Evolutionary conservation across 2,113 vertebrate genomes (phyloP).

Genomic region (Microcebus tavaratra): DNA sequence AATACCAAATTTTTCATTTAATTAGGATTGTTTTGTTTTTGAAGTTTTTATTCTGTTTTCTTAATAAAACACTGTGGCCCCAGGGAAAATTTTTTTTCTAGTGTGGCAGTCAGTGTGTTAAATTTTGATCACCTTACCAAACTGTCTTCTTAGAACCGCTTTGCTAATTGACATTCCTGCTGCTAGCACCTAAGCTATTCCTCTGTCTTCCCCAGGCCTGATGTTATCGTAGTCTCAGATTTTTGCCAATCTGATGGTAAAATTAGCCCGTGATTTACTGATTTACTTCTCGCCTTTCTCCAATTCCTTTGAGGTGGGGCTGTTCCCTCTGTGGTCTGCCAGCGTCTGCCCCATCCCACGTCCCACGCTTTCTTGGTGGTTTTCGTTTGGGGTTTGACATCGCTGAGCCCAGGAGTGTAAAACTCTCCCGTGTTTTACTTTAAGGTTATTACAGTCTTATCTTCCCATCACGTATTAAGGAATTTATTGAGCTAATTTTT

Average conservation of each 20-base stretch:
- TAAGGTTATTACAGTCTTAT: too few species aligned
- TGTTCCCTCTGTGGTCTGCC: neutral
- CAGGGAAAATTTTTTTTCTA: too few species aligned
- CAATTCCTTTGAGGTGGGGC: neutral
- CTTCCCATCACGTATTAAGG: accelerated
- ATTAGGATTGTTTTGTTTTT: too few species aligned
- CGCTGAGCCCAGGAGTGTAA: neutral
- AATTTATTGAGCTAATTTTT: neutral
- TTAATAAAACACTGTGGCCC: too few species aligned
- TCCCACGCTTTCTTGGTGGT: neutral
- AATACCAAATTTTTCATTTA: too few species aligned
- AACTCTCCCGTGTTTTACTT: accelerated
- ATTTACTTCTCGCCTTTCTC: accelerated
- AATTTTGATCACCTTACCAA: neutral
- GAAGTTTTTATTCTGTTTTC: too few species aligned
- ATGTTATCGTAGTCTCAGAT: accelerated
- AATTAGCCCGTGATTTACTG: accelerated
- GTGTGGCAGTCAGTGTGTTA: too few species aligned
- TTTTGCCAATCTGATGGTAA: neutral
- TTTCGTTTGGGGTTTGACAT: neutral
- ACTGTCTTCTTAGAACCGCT: neutral
- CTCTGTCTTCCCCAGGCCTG: neutral
- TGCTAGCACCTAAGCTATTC: neutral
- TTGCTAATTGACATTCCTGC: accelerated
- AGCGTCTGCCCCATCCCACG: accelerated